Base-by-base conservation (phyloP, 2,797 vertebrate species). In the Pseudomugil tenellus region DNA sequence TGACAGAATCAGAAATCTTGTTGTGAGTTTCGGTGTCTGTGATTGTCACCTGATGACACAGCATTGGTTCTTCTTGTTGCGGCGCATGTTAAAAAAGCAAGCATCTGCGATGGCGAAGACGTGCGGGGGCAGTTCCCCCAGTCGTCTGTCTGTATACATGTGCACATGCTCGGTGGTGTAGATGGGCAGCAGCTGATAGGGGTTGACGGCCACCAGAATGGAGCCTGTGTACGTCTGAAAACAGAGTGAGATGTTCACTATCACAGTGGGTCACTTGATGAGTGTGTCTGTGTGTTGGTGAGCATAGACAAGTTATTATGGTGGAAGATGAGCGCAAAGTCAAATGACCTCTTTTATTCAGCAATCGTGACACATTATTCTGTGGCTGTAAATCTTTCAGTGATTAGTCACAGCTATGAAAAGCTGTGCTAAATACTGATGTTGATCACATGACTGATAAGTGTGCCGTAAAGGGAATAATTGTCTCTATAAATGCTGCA, bases 201-300 rank as follows among this genome's bases (percentile, higher is more conserved):
- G 98, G 91, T 99, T 99, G 86, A 99, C 94, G 0, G 98, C 96
- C 54, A 99, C 96, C 91, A 99, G 92, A 93, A 99, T 98, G 66
- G 97, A 97, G 63, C 98, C 97, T 23, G 95, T 97, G 91, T 96
- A 99, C 0, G 98, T 99, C 98, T 99, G 77, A 5, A 76, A 55
- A 89, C 67, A 85, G 49, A 84, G 58, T 46, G 64, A 55, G 28
- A 43, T 17, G 61, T 76, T 76, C 67, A 16, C 32, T 17, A 23
- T 61, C 77, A 68, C 57, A 80, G 56, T 6, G 21, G 51, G 58
- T 39, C 67, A 26, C 41, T 49, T 72, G 17, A 69, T 13, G 19
- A 51, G 29, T 12, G 37, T 52, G 25, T 34, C 34, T 61, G 57
- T 55, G 57, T 55, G 37, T 32, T 17, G 10, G 48, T 51, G 59